Percentiles rank a stretch among this genome's conserved stretches.
phyloP scores from a whole-genome alignment of 2,888 invertebrate genomes.

The Tipula lateralis region DNA sequence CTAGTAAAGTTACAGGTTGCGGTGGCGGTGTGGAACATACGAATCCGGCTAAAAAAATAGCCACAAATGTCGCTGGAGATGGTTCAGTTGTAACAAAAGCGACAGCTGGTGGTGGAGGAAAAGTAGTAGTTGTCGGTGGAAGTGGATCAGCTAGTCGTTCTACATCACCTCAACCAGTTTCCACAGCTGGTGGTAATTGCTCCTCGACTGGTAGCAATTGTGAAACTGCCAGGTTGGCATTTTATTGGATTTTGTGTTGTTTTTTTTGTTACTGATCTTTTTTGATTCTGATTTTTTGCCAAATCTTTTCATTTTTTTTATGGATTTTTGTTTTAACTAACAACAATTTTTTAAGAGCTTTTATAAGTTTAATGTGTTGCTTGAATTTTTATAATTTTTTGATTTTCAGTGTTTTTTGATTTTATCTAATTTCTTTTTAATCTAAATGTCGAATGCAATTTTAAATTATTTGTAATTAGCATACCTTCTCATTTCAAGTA shows the following conservation, averaged over 20 bases:
- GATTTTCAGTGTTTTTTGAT: background rate
- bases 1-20: background rate
- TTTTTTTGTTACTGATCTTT: background rate
- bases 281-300: background rate
- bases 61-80: background rate
- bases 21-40: background rate
- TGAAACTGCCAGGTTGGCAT: conserved; percentile 11
- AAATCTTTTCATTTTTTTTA: background rate
- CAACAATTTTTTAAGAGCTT: background rate
- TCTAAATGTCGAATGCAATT: conserved; percentile 11
- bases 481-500: background rate
- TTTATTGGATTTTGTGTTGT: conserved; percentile 14
- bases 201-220: background rate
- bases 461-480: background rate
- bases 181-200: background rate
- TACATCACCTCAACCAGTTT: background rate
- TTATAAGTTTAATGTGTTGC: background rate
- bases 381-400: background rate
- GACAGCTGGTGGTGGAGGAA: background rate
- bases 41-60: background rate
- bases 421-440: background rate
- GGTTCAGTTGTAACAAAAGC: background rate
- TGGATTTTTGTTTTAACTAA: background rate
- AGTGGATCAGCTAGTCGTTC: conserved; percentile 25
- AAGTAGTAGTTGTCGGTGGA: background rate